These are phyloP conservation scores for Dinoponera quadriceps DNA, from an alignment of 1,140 invertebrate genomes.

Conservation along the genomic window DNA sequence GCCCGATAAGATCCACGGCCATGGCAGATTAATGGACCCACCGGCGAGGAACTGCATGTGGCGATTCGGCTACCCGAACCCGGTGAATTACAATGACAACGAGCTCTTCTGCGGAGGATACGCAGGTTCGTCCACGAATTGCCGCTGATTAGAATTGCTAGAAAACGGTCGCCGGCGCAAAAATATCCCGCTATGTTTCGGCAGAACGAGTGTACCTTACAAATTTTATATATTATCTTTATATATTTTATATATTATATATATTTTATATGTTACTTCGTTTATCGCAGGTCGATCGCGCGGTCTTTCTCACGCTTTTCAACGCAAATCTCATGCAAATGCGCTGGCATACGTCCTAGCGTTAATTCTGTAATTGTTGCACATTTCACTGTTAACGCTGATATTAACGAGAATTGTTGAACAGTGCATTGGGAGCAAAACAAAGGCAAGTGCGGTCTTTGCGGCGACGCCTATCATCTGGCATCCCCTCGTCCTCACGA, in stretches of 20 bases:
- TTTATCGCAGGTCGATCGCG: neutral
- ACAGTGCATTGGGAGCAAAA: slow-evolving; percentile 95
- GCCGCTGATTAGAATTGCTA: neutral
- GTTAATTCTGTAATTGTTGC: neutral
- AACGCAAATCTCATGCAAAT: no score
- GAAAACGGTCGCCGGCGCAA: no score
- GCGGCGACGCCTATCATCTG: slow-evolving; percentile 93
- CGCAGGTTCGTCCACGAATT: slow-evolving; percentile 87
- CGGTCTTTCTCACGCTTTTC: neutral
- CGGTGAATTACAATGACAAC: slow-evolving; percentile 97
- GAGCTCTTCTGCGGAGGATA: slow-evolving; percentile 94
- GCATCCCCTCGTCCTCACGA: slow-evolving; percentile 93
- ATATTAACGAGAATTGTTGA: neutral
- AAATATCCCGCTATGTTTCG: no score
- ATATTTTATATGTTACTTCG: no score
- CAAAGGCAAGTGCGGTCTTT: slow-evolving; percentile 93
- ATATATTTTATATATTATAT: neutral
- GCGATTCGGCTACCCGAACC: slow-evolving; percentile 96
- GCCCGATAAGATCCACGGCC: slow-evolving; percentile 84
- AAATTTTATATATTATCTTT: neutral
- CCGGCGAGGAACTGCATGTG: slow-evolving; percentile 97
- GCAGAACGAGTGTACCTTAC: no score
- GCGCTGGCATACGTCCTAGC: neutral
- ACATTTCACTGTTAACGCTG: neutral
- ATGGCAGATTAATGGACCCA: slow-evolving; percentile 95